Base-by-base conservation (phyloP, 1,140 invertebrate species). In the Drosophila neocordata region DNA sequence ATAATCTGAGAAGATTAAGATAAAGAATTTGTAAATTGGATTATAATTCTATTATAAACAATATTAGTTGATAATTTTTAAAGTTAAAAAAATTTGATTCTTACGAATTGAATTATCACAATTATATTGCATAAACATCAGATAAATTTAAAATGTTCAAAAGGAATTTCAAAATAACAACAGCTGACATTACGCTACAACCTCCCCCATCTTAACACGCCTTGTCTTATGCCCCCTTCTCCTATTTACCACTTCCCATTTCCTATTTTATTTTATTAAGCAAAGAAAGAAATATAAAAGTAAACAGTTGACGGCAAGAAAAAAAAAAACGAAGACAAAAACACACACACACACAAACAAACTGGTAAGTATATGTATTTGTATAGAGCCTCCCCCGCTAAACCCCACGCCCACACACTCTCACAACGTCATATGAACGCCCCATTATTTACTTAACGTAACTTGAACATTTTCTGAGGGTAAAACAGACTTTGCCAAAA, bases 361-460 rank as follows among this genome's bases (percentile, higher is more conserved):
- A 18, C 41, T 44, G 6, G 41, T 44, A 15, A 15, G n/a, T 44
- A 18, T 66, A 61, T 60, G 51, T 77, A 56, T 41, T 59, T 53
- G 48, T 51, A 20, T 48, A 48, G 15, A 52, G 61, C 63, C 74
- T 67, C 48, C 56, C 63, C 63, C 38, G 13, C 22, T 44, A 24
- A 34, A 55, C 18, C 56, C 65, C 44, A 75, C 73, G 73, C 74
- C 66, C 74, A 65, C 56, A 65, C 61, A 56, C 65, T 76, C 53
- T 57, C 65, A 31, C 27, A 72, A 70, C 77, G 75, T 82, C 82
- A 88, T 88, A 82, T 87, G 82, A 87, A 88, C 82, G 82, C 82
- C 82, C 82, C 82, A 87, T 87, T 87, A 87, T 87, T 87, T 87
- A 87, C 82, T 87, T 87, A 87, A 87, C 82, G 85, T 87, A 87